Evolutionary conservation across 2,888 invertebrate species (phyloP), one percentile per base, ranked within the genome.

Genomic region (Pomacea canaliculata): DNA sequence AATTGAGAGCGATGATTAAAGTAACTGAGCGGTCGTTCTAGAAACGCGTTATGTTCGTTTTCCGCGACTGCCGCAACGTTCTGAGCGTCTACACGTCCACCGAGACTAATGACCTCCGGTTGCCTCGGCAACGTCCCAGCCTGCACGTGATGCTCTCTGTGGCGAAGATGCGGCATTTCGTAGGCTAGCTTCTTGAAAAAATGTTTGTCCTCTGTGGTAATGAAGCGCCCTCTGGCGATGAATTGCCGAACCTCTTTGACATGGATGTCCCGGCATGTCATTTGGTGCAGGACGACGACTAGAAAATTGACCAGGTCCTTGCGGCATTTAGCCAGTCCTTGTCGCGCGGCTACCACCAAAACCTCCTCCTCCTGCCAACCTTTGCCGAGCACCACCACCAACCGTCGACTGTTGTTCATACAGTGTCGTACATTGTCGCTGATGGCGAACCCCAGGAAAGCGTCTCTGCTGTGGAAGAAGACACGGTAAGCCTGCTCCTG

Each of bases 391-490:
- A 69, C 69, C 68, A 69, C 62, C 56, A 68, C 73, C 74, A 74
- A 46, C n/a, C 74, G n/a, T 60, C 48, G 27, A 51, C 74, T 74
- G 69, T 74, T 74, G 62, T 51, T 74, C 48, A 69, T 62, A 68
- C 74, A 74, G 49, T 74, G 60, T 7, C 69, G 68, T 3, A 74
- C 74, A 62, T 74, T 74, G 27, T 74, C 74, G 23, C 68, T 9
- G 23, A 49, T 62, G 56, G 69, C 48, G 49, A 69, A 69, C 37
- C 74, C 74, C 60, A 49, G 48, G 62, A 49, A 74, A 18, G 74
- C 60, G 49, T 74, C 74, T 13, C 74, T 23, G 69, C 69, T 74
- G 74, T 69, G 68, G 62, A 74, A 74, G 62, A 74, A 74, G 18
- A 74, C 74, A 60, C 23, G 59, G 63, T 69, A 74, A 48, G 48